These are phyloP conservation scores for Mythimna vitellina DNA, from an alignment of 2,888 invertebrate species.

Conservation along the genomic window DNA sequence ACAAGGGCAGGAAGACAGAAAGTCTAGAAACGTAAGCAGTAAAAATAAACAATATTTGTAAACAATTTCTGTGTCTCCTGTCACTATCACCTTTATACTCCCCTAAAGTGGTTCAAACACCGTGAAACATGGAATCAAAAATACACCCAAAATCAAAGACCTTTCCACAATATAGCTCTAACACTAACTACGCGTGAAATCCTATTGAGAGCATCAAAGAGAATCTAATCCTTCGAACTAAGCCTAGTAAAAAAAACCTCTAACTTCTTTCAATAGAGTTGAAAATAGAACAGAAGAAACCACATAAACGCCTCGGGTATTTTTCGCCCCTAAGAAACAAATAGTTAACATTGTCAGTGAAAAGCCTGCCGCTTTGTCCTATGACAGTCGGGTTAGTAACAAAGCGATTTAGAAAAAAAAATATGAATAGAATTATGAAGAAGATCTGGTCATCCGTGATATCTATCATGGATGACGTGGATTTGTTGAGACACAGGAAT, in stretches of 20 bases:
- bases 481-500: background rate
- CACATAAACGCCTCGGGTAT: slow-evolving; percentile 64
- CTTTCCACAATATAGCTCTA: slow-evolving; percentile 86
- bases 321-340: slow-evolving; percentile 72
- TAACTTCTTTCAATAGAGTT: slow-evolving; percentile 57
- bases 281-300: slow-evolving; percentile 41
- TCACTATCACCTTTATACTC: slow-evolving; percentile 58
- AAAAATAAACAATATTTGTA: background rate
- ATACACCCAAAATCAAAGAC: slow-evolving; percentile 88
- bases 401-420: slow-evolving; percentile 18
- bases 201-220: slow-evolving; percentile 89
- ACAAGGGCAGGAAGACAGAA: too few relatives aligned
- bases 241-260: slow-evolving; percentile 51
- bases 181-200: slow-evolving; percentile 89
- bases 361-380: slow-evolving; percentile 58
- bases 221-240: slow-evolving; percentile 73
- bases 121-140: slow-evolving; percentile 89
- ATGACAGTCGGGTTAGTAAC: slow-evolving; percentile 41
- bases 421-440: background rate
- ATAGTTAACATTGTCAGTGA: slow-evolving; percentile 69
- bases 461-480: background rate
- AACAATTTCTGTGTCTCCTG: slow-evolving; percentile 16
- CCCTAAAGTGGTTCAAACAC: slow-evolving; percentile 71
- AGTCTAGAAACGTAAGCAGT: background rate
- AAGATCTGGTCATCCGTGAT: background rate